phyloP scores from a whole-genome alignment of 2,113 vertebrate species.

The Ochotona princeps region DNA sequence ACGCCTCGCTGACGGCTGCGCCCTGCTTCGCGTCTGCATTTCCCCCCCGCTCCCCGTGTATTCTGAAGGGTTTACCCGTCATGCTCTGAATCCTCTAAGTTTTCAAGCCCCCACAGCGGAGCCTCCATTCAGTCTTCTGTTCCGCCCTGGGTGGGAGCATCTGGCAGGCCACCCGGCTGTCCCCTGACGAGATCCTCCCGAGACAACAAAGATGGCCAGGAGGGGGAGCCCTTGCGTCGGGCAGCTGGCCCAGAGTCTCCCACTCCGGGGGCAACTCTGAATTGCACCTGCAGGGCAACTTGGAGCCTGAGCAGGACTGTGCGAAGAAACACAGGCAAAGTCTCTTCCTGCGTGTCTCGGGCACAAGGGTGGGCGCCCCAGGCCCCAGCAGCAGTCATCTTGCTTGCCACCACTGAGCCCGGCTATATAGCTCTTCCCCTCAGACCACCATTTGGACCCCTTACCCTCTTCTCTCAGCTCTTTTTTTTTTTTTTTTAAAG shows the following conservation, averaged over 20 bases:
- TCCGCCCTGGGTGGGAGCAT: too few species aligned
- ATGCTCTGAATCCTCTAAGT: too few species aligned
- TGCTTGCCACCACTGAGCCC: not conserved
- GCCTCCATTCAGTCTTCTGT: too few species aligned
- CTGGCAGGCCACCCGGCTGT: too few species aligned
- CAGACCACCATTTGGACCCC: not conserved
- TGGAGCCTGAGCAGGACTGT: not conserved
- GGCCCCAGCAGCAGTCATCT: not conserved
- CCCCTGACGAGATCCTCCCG: too few species aligned
- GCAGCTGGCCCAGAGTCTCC: too few species aligned
- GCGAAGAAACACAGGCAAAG: not conserved
- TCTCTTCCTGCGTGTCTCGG: not conserved
- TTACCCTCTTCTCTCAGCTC: too few species aligned
- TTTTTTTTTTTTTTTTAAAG: not conserved
- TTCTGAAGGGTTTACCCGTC: too few species aligned
- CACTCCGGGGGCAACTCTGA: too few species aligned
- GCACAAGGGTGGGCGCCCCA: not conserved
- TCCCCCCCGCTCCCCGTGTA: not conserved
- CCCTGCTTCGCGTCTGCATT: fast-evolving
- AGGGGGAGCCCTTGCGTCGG: too few species aligned
- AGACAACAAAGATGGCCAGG: too few species aligned
- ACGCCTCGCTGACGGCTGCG: not conserved
- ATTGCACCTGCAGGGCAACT: not conserved
- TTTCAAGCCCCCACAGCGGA: too few species aligned
- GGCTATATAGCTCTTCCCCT: not conserved